phyloP scores from a whole-genome alignment of 1,140 invertebrate genomes.

The Melitaea cinxia region DNA sequence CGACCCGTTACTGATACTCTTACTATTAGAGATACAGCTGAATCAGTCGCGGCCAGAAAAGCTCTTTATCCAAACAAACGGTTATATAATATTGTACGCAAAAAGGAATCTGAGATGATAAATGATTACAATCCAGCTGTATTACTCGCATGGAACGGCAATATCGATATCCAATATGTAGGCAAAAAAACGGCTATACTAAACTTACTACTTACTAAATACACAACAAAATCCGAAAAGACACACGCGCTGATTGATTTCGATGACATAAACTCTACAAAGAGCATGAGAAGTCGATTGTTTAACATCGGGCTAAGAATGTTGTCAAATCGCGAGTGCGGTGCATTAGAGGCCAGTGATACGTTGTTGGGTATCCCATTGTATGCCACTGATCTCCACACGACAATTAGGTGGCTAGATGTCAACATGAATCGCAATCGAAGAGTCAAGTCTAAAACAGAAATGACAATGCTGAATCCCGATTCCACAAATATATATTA shows the following conservation, averaged over 20 bases:
- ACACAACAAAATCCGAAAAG: slow-evolving; percentile 24
- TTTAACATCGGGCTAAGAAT: slow-evolving; percentile 27
- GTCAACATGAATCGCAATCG: slow-evolving; percentile 23
- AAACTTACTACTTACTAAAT: slow-evolving; percentile 27
- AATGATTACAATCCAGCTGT: slow-evolving; percentile 26
- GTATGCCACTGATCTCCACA: slow-evolving; percentile 20
- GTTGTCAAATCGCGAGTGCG: slow-evolving; percentile 28
- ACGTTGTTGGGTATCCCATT: slow-evolving; percentile 23
- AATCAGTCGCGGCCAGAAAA: slow-evolving; percentile 21
- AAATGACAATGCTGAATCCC: slow-evolving; percentile 17
- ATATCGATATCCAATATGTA: slow-evolving; percentile 22
- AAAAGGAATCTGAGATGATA: slow-evolving; percentile 17
- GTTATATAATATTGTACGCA: slow-evolving; percentile 25
- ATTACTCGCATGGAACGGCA: slow-evolving; percentile 20
- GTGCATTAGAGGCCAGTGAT: slow-evolving; percentile 26
- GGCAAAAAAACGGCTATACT: slow-evolving; percentile 24
- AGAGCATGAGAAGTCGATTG: slow-evolving; percentile 22
- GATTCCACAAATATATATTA: slow-evolving; percentile 28
- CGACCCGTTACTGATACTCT: slow-evolving; percentile 8
- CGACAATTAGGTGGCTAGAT: slow-evolving; percentile 21
- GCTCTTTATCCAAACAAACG: slow-evolving; percentile 12
- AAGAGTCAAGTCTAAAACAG: slow-evolving; percentile 15
- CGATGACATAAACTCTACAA: slow-evolving; percentile 25
- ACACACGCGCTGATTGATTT: slow-evolving; percentile 21
- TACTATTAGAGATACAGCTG: slow-evolving; percentile 18